Conservation (phyloP, 2,888 invertebrate species). For the Eubasilissa splendida region DNA sequence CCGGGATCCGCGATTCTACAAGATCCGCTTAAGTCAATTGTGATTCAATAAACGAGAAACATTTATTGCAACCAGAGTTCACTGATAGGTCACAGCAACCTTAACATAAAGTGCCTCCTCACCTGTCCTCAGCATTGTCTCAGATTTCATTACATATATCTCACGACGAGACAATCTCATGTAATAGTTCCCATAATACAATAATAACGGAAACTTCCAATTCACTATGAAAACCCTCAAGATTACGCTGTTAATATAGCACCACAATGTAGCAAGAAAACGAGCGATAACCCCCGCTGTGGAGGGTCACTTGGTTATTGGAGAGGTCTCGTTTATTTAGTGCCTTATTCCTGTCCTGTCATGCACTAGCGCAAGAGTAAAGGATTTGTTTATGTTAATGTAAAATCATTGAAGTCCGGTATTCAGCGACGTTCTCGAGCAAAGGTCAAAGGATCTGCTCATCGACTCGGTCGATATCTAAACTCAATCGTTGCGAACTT, state of each 20-base stretch:
- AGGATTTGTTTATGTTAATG: background rate
- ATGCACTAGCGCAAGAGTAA: background rate
- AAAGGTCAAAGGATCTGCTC: conserved; percentile 15
- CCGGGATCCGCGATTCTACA: no score
- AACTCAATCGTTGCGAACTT: background rate
- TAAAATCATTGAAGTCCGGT: background rate
- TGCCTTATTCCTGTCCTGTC: background rate
- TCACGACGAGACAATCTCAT: conserved; percentile 46
- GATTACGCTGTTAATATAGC: background rate
- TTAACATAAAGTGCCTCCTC: background rate
- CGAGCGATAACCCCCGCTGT: background rate
- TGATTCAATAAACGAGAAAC: background rate
- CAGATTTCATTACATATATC: conserved; percentile 2
- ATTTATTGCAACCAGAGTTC: background rate
- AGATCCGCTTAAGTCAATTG: background rate
- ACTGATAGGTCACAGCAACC: conserved; percentile 19
- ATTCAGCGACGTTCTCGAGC: background rate
- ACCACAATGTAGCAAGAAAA: no score
- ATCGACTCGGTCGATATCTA: background rate
- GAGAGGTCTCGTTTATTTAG: background rate
- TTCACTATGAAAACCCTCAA: background rate
- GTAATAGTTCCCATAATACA: conserved; percentile 43
- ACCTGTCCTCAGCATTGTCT: conserved; percentile 17
- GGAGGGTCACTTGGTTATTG: no score
- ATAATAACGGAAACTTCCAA: background rate